Conservation (phyloP, 2,113 vertebrate genomes). For the Bombycilla garrulus region DNA sequence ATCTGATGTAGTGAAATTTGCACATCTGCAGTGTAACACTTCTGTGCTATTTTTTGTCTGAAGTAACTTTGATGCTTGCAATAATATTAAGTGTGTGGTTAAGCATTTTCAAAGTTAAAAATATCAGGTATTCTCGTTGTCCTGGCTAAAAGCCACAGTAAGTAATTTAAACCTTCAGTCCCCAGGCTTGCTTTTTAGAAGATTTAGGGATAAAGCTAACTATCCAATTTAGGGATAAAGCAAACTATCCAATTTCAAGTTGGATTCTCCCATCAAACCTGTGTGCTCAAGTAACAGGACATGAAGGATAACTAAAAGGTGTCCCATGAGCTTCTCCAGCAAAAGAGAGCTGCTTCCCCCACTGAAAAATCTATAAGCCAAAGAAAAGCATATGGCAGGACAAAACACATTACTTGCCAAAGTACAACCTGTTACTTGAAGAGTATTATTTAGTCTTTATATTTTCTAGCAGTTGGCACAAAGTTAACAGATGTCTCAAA, state of each 20-base stretch:
- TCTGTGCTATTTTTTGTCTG: neutral
- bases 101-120: neutral
- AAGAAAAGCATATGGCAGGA: neutral
- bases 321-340: neutral
- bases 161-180: neutral
- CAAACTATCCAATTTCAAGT: neutral
- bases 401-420: fast-evolving
- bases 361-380: neutral
- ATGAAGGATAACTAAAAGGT: too few relatives aligned
- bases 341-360: neutral
- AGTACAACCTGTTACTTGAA: neutral
- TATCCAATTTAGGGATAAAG: neutral
- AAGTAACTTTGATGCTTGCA: neutral
- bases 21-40: neutral
- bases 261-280: neutral
- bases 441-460: neutral
- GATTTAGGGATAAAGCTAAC: neutral
- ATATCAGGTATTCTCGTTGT: neutral
- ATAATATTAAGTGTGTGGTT: neutral
- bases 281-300: neutral
- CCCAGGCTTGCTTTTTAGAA: neutral
- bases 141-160: neutral
- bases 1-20: neutral
- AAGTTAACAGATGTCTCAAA: neutral
- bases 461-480: neutral